phyloP scores from a whole-genome alignment of 2,113 vertebrate species.

The Taurulus bubalis region DNA sequence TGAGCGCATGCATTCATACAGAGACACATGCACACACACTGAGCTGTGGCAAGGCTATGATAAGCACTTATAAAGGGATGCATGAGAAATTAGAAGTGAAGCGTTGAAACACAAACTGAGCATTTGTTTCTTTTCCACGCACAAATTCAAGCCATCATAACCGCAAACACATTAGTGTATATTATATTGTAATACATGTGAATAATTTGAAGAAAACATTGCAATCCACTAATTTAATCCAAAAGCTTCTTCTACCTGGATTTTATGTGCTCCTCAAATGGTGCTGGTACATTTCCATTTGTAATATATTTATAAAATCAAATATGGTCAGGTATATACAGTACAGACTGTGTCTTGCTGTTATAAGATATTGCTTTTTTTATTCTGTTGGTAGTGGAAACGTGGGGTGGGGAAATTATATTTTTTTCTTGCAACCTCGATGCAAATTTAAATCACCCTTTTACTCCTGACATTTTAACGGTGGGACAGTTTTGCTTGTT shows the following conservation, averaged over 20 bases:
- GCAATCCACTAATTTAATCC: neutral
- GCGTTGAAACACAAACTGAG: neutral
- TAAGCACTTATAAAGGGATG: neutral
- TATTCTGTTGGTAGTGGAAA: neutral
- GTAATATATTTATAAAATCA: neutral
- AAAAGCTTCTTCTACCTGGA: neutral
- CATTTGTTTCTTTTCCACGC: neutral
- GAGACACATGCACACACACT: constrained; percentile 19
- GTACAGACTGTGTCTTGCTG: neutral
- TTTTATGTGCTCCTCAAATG: neutral
- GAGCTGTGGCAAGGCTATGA: neutral
- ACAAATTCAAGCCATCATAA: neutral
- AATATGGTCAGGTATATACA: neutral
- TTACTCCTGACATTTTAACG: constrained; percentile 1
- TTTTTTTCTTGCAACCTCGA: constrained; percentile 13
- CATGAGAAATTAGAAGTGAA: constrained; percentile 3
- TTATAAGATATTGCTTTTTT: neutral
- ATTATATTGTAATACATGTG: constrained; percentile 3
- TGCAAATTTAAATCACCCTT: neutral
- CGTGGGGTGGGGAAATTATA: neutral
- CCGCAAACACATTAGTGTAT: neutral
- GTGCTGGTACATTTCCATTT: neutral
- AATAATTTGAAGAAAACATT: constrained; percentile 7
- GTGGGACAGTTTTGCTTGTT: neutral
- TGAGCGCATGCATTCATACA: neutral